Evolutionary conservation across 2,797 vertebrate genomes (phyloP), one percentile per base, ranked within the genome.

Genomic region (Myotis daubentonii): DNA sequence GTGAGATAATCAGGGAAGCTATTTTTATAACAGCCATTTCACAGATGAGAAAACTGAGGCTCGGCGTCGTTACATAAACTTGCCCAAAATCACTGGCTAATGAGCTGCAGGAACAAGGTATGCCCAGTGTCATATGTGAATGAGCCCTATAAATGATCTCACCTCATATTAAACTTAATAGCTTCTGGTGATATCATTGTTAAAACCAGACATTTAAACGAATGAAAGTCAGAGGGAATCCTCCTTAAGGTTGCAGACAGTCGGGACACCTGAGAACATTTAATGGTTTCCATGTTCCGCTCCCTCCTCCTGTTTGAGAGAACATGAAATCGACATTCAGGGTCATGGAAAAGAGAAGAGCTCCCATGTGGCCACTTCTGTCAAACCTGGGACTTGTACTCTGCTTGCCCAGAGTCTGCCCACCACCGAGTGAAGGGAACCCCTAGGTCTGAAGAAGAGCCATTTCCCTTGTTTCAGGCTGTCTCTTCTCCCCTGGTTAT

Each of bases 121-220:
- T 23, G 41, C 79, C 55, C 33, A 81, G 66, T 89, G 90, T 91
- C 95, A 70, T 76, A 74, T 92, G 33, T 90, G 95, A 96, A 91
- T 86, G 92, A 97, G 33, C 71, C 57, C 57, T 92, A 80, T 96
- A 96, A 96, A 95, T 96, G 71, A 96, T 76, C 90, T 97, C 96
- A 96, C 95, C 92, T 93, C 86, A 44, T 81, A 95, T 91, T 94
- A 97, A 84, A 60, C 86, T 86, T 94, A 96, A 91, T 91, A 94
- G 33, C 66, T 95, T 84, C 87, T 93, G 89, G 70, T 97, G 96
- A 97, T 94, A 94, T 95, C 96, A 97, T n/a, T 87, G 66, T 87
- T 95, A 78, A 93, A 86, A 89, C 90, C 89, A 93, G 75, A 86
- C 85, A 78, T 79, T 83, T 94, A 95, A 96, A 87, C 87, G 89